Evolutionary conservation across 2,797 vertebrate genomes (phyloP).

Genomic region (Crax fasciolata): DNA sequence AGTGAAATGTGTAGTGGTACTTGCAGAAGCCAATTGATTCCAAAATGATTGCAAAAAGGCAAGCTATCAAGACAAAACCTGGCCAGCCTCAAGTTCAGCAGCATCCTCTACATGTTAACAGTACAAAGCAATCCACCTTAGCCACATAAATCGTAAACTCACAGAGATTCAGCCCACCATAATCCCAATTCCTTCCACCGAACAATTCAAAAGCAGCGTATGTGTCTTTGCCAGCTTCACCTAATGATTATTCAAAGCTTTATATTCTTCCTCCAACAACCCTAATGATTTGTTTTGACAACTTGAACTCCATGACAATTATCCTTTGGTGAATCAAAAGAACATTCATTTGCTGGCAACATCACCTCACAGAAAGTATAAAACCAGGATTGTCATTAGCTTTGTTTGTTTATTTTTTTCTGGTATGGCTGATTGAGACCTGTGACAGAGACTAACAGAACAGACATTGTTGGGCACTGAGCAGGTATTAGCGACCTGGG

Average conservation of each 20-base stretch:
- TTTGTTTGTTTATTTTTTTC: background rate
- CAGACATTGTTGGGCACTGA: background rate
- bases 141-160: background rate
- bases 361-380: background rate
- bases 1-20: background rate
- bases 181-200: background rate
- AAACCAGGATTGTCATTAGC: background rate
- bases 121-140: background rate
- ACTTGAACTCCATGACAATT: background rate
- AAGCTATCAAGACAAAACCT: background rate
- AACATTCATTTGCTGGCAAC: background rate
- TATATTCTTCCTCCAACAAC: background rate
- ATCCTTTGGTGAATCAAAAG: background rate
- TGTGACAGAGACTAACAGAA: background rate
- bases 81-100: background rate
- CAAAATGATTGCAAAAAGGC: background rate
- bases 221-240: background rate
- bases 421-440: background rate
- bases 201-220: background rate
- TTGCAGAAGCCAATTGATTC: background rate
- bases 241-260: conserved; percentile 18
- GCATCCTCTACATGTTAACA: background rate
- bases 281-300: conserved; percentile 31
- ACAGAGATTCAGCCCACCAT: accelerated
- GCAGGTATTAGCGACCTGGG: background rate